Conservation (phyloP, 2,888 invertebrate species). For the Iselma pallidipennis region DNA sequence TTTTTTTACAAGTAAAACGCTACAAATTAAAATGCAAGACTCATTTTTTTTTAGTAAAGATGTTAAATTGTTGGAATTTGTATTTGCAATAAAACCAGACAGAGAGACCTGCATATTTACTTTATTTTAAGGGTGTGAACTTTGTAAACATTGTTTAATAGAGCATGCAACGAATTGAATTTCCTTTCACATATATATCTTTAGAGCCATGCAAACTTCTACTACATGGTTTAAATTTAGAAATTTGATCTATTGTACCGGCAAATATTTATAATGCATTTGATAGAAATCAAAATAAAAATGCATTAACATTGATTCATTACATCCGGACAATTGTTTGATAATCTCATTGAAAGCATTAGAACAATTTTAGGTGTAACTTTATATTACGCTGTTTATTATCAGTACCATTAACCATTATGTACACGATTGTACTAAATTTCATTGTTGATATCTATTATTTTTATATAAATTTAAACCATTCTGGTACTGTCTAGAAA, state of each 20-base stretch:
- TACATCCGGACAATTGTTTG: neutral
- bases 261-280: conserved; percentile 13
- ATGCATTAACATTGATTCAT: conserved; percentile 1
- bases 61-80: neutral
- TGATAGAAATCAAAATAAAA: conserved; percentile 1
- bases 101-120: conserved; percentile 30
- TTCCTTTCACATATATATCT: conserved; percentile 47
- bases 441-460: neutral
- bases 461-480: neutral
- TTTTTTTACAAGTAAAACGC: neutral
- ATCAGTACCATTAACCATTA: too few species aligned
- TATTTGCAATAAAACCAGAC: neutral
- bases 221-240: conserved; percentile 35
- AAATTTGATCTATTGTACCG: conserved; percentile 13
- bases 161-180: conserved; percentile 48
- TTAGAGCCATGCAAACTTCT: conserved; percentile 41
- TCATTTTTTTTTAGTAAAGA: neutral
- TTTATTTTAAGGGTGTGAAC: conserved; percentile 46
- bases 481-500: neutral
- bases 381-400: too few species aligned
- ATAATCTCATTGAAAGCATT: too few species aligned
- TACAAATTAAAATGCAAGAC: neutral
- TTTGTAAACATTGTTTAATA: conserved; percentile 50
- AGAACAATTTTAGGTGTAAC: too few species aligned
- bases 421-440: too few species aligned